Evolutionary conservation across 1,140 invertebrate species (phyloP).

Genomic region (Hormaphis cornu): DNA sequence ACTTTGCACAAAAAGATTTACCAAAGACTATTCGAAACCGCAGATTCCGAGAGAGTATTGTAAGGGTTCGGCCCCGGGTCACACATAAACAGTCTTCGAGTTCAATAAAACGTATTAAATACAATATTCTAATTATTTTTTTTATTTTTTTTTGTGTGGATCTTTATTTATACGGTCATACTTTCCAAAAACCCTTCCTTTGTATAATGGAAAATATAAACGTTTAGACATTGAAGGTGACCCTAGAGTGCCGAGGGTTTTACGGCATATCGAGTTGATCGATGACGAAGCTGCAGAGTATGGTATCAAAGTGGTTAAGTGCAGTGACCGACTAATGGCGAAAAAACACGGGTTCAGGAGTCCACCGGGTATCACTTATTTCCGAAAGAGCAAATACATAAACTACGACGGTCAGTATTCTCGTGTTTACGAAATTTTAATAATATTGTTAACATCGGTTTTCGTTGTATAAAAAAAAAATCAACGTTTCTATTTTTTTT

Average conservation of each 20-base stretch:
- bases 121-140: slow-evolving; percentile 5
- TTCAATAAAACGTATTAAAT: too few species aligned
- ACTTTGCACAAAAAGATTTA: too few species aligned
- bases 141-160: background rate
- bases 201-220: background rate
- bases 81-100: too few species aligned
- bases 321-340: slow-evolving; percentile 80
- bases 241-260: slow-evolving; percentile 61
- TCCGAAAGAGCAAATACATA: slow-evolving; percentile 79
- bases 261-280: slow-evolving; percentile 78
- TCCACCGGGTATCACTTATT: slow-evolving; percentile 82
- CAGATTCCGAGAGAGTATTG: too few species aligned
- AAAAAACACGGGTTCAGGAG: slow-evolving; percentile 87
- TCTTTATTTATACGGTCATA: too few species aligned
- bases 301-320: slow-evolving; percentile 84
- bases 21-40: too few species aligned
- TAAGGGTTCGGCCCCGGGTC: too few species aligned
- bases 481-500: background rate
- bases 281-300: slow-evolving; percentile 86
- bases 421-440: slow-evolving; percentile 12
- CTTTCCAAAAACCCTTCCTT: too few species aligned
- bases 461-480: background rate
- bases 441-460: background rate
- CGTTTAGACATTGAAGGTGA: slow-evolving; percentile 71
- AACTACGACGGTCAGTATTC: slow-evolving; percentile 69